Evolutionary conservation across 2,113 vertebrate genomes (phyloP).

Genomic region (Zapornia atra): DNA sequence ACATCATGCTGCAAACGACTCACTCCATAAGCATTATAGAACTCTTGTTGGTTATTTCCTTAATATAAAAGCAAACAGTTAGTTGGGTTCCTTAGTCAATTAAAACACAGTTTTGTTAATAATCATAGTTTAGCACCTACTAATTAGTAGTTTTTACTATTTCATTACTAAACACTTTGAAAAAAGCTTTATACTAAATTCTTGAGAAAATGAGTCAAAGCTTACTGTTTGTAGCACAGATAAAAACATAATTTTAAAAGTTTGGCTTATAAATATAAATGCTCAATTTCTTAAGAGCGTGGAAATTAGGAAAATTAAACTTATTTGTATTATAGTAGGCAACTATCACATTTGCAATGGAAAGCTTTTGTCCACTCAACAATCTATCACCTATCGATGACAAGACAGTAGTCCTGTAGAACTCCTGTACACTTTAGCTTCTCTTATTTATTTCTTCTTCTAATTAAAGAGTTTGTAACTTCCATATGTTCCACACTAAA

Average conservation of each 20-base stretch:
- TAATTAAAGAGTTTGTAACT: neutral
- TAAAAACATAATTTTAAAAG: neutral
- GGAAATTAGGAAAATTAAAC: neutral
- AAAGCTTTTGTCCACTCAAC: neutral
- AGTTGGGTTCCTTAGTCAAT: conserved; percentile 42
- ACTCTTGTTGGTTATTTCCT: conserved; percentile 77
- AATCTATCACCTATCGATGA: neutral
- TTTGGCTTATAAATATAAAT: neutral
- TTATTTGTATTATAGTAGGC: neutral
- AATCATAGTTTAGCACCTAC: neutral
- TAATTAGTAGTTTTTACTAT: neutral
- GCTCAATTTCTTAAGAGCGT: neutral
- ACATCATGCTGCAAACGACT: conserved; percentile 72
- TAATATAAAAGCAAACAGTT: conserved; percentile 75
- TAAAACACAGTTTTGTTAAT: conserved; percentile 34
- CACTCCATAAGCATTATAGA: conserved; percentile 72
- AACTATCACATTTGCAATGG: neutral
- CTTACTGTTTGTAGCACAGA: neutral
- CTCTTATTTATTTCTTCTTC: neutral
- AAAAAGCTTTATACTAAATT: neutral
- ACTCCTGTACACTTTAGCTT: neutral
- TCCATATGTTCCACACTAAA: neutral
- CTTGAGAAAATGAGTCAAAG: neutral
- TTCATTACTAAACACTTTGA: neutral
- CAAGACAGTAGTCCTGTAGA: neutral